Evolutionary conservation across 2,797 vertebrate genomes (phyloP).

Genomic region (Eidolon dupreanum): DNA sequence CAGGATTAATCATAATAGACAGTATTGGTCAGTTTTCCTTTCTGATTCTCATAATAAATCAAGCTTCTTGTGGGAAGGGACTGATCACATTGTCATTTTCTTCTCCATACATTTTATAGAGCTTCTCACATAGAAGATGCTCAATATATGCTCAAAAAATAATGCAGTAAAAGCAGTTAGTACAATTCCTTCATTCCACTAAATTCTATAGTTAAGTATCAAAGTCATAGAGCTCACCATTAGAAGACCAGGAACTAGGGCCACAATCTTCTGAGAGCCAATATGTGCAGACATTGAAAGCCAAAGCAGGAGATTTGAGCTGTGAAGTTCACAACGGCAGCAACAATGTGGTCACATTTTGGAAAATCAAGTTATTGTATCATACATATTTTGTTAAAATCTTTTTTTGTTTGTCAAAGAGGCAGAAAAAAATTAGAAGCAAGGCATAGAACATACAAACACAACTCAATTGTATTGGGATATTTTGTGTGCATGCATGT

Average conservation of each 20-base stretch:
- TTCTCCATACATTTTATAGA: neutral
- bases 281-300: rapidly evolving
- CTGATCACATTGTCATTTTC: neutral
- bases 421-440: neutral
- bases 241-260: neutral
- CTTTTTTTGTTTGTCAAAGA: slow-evolving; percentile 9
- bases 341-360: neutral
- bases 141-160: neutral
- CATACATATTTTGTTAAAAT: neutral
- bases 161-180: neutral
- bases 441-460: neutral
- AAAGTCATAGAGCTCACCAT: too few relatives aligned
- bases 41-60: neutral
- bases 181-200: neutral
- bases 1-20: too few relatives aligned
- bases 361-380: neutral
- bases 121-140: neutral
- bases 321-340: neutral
- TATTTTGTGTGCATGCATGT: too few relatives aligned
- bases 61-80: neutral
- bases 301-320: neutral
- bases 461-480: neutral
- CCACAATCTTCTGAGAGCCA: neutral
- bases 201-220: neutral
- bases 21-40: neutral